These are phyloP conservation scores for Aculops lycopersici DNA, from an alignment of 1,140 invertebrate genomes.

Conservation along the genomic window DNA sequence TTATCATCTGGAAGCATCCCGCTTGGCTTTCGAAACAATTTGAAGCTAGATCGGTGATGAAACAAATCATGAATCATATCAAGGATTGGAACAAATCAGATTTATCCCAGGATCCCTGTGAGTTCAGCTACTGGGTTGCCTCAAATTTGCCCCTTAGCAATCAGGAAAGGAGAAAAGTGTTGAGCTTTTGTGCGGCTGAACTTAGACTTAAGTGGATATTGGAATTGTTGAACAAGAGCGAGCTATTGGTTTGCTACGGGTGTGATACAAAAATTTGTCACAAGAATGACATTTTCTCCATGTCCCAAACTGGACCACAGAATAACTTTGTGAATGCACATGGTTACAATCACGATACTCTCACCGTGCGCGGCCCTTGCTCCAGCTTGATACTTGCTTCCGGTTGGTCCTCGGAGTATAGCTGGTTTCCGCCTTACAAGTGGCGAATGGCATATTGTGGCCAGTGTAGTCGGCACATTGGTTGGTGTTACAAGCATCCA, in stretches of 20 bases:
- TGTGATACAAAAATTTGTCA: conserved; percentile 27
- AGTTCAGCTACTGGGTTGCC: conserved; percentile 42
- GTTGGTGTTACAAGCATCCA: too few relatives aligned
- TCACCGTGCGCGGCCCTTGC: conserved; percentile 29
- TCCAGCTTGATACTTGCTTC: conserved; percentile 13
- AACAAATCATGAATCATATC: not conserved
- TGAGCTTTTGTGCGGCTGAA: conserved; percentile 28
- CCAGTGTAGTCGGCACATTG: too few relatives aligned
- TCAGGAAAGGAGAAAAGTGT: conserved; percentile 23
- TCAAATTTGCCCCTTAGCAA: conserved; percentile 32
- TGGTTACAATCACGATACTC: conserved; percentile 43
- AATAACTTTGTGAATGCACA: conserved; percentile 44
- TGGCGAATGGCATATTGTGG: too few relatives aligned
- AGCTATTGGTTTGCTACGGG: conserved; percentile 27
- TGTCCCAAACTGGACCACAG: conserved; percentile 43
- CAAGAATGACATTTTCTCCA: conserved; percentile 36
- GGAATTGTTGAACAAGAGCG: conserved; percentile 24
- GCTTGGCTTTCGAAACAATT: not conserved
- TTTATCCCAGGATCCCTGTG: conserved; percentile 20
- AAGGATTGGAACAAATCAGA: conserved; percentile 2
- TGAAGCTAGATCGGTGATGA: not conserved
- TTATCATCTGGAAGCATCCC: not conserved
- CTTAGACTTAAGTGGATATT: conserved; percentile 30
- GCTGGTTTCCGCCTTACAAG: too few relatives aligned
- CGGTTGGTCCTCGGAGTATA: conserved; percentile 59